phyloP scores from a whole-genome alignment of 1,140 invertebrate genomes.

The Pogonomyrmex californicus region DNA sequence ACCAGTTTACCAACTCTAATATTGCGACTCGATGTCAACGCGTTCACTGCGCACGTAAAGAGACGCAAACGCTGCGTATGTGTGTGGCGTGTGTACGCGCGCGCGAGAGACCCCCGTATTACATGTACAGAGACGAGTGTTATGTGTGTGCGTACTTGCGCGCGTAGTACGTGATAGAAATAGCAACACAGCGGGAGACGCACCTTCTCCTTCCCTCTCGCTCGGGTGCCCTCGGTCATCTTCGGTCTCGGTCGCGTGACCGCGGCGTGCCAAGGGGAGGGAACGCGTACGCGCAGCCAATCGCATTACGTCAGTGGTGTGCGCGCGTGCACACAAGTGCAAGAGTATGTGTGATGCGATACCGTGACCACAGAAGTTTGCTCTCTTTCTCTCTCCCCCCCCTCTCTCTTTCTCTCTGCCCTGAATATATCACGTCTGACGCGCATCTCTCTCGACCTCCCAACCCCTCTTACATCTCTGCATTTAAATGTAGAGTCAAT shows the following conservation, averaged over 20 bases:
- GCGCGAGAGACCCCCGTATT: too few relatives aligned
- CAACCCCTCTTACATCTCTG: neutral
- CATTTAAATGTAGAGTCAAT: neutral
- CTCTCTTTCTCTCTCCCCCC: neutral
- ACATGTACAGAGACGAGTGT: too few relatives aligned
- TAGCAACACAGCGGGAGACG: constrained; percentile 66
- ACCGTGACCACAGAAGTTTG: constrained; percentile 4
- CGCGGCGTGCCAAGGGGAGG: neutral
- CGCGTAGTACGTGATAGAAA: constrained; percentile 75
- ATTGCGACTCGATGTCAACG: constrained; percentile 65
- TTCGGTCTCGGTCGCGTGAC: neutral
- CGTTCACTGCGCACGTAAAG: constrained; percentile 12
- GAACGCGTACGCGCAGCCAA: constrained; percentile 52
- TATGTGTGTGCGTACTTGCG: neutral
- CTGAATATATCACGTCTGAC: too few relatives aligned
- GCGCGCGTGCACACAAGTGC: constrained; percentile 19
- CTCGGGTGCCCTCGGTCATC: neutral
- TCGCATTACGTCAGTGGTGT: constrained; percentile 11
- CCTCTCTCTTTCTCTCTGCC: too few relatives aligned
- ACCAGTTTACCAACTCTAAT: constrained; percentile 68
- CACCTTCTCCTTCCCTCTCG: constrained; percentile 31
- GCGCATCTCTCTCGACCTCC: neutral
- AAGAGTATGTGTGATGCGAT: neutral
- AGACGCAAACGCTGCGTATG: neutral
- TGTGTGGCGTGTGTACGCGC: neutral